Evolutionary conservation across 1,140 invertebrate genomes (phyloP), one percentile per base, ranked within the genome.

Genomic region (Lutraria rhynchaena): DNA sequence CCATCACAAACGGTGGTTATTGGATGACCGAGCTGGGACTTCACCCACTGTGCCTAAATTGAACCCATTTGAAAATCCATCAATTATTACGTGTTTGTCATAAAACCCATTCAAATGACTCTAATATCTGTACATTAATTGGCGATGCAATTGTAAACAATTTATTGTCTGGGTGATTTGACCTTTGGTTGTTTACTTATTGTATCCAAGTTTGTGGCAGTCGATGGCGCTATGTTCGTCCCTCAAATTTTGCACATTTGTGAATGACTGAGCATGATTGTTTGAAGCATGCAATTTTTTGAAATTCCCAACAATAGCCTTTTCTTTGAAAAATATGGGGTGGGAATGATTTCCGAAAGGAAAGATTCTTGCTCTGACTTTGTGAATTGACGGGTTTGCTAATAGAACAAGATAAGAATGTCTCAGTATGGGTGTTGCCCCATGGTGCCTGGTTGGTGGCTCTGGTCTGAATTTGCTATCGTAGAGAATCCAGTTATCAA

Each of bases 241-340:
- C 41, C 22, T 44, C 37, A 31, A 46, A 71, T 46, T 71, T 71
- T 24, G 41, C 69, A 71, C 69, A 71, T 35, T 55, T 3, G 31
- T 71, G 44, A 1, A 55, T 13, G 15, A 31, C 24, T 19, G 15
- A n/a, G 49, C 69, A 71, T 19, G 53, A 22, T 7, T 7, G 13
- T 69, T 49, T 69, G 29, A 22, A 3, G 41, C 63, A 69, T 13
- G 37, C 44, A 19, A 24, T 9, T 2, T 29, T 19, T 22, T 69
- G 63, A 41, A 11, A 69, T 4, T 69, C 63, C 63, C 63, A 69
- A n/a, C 37, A 69, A 27, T 46, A 69, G 9, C 63, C 63, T 24
- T 27, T 44, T 2, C 44, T 17, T 3, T 22, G 24, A 24, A 71
- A 31, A 29, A 55, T 55, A 35, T 55, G 27, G 22, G 35, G 7